Evolutionary conservation across 2,888 invertebrate species (phyloP), one percentile per base, ranked within the genome.

Genomic region (Ophioninae sp.): DNA sequence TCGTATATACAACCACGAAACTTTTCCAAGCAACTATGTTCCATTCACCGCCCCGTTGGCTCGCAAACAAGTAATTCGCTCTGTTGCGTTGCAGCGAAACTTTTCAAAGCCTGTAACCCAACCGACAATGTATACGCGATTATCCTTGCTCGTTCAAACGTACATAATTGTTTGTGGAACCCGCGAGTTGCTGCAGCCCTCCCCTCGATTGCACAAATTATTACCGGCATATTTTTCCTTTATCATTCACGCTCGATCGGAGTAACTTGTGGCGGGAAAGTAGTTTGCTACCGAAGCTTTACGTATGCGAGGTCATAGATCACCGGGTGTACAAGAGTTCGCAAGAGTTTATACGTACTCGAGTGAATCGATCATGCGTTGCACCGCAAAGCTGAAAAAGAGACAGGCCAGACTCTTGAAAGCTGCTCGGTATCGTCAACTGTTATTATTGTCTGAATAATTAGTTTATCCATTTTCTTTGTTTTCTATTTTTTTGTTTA

Each of bases 401-500:
- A 39, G 62, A n/a, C 20, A 59, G 10, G 6, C 17, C 61, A 41
- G 70, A 72, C 74, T 61, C 77, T 41, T 65, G 80, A 77, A 73
- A 80, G 69, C 50, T 44, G 67, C 79, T 75, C 41, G 41, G 39
- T 57, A 75, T 57, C 78, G 78, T 83, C 81, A 75, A 81, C 81
- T 74, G 13, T 13, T 17, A 39, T 23, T 23, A 37, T 37, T 41
- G 39, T 41, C 67, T 79, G 62, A 67, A 84, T 79, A 78, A 81
- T 84, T 81, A 72, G 79, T 79, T 59, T 44, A 67, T 79, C 64
- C 72, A 79, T 81, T 84, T 72, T 78, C 78, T 84, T 81, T 75
- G 81, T 84, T 84, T 70, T 57, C 3, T 20, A 7, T 30, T 30
- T 30, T 30, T 30, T 1, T 1, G 30, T 30, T 30, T 30, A 3